These are phyloP conservation scores for Prunella fulvescens DNA, from an alignment of 2,113 vertebrate genomes.

Conservation along the genomic window DNA sequence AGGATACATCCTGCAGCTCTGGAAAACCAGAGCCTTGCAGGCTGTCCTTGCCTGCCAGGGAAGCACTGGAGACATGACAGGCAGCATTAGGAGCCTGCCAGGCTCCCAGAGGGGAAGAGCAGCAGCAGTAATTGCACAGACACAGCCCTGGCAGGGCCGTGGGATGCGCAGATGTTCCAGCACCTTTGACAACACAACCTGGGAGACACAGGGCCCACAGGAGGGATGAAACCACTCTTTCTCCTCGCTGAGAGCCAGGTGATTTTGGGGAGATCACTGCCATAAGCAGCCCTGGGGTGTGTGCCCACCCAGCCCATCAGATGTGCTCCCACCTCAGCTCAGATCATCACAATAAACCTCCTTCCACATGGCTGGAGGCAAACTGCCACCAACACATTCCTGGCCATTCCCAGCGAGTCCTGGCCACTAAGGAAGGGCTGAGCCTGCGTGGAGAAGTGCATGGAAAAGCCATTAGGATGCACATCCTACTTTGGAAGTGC, in stretches of 20 bases:
- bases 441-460: background rate
- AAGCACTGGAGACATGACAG: background rate
- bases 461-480: constrained; percentile 44
- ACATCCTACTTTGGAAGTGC: constrained; percentile 23
- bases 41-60: background rate
- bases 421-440: background rate
- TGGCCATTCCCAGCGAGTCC: background rate
- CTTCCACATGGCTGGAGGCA: accelerated
- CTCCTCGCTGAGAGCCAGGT: background rate
- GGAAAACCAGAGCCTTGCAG: background rate
- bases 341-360: background rate
- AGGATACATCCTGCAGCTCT: background rate
- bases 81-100: background rate
- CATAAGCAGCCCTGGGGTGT: background rate
- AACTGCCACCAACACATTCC: background rate
- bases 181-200: background rate
- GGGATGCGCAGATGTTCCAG: background rate
- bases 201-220: background rate
- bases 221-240: background rate
- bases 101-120: background rate
- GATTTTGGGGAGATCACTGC: accelerated
- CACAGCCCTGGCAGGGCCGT: background rate
- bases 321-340: background rate
- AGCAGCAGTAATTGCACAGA: background rate
- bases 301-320: background rate